Base-by-base conservation (phyloP, 2,888 invertebrate species). In the Habrosyne pyritoides region DNA sequence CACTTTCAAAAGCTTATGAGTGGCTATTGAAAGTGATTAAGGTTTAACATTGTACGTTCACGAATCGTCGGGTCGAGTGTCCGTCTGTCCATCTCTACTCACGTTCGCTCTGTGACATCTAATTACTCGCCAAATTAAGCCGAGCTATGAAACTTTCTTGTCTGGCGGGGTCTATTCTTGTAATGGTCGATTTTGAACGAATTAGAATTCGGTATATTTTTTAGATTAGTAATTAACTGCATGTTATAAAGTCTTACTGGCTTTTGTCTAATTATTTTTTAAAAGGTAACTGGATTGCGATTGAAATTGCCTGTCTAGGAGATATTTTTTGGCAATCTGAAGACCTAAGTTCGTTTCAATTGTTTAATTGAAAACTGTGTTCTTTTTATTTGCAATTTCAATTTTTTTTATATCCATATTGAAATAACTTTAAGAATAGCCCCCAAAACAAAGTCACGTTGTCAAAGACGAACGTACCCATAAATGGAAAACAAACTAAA, bases 91-190 rank as follows among this genome's bases (percentile, higher is more conserved):
- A 65, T 61, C 65, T 66, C 71, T 68, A 62, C 67, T 78, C 77
- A 78, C 74, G 72, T 76, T 66, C 66, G 60, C 67, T 71, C 73
- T 75, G 79, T 84, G 84, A 86, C 84, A 82, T 76, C 75, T 81
- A 81, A 86, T 85, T 85, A 85, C 73, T 75, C 81, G 81, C 75
- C 80, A 81, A 83, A 85, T 85, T 83, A 85, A 73, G 70, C 66
- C 54, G 57, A 71, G 74, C 71, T 79, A 74, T 73, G 77, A 69
- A 75, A 76, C 74, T 81, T 80, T 79, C 74, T 73, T 72, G 61
- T 53, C 42, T 50, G 22, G 18, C 50, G 57, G 47, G 53, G 52
- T 58, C 56, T 60, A 49, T 53, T 60, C 50, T 48, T 50, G 52
- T 54, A 60, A 52, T 53, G 18, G 10, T 21, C 10, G 18, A 28